Evolutionary conservation across 2,797 vertebrate genomes (phyloP).

Genomic region (Paedocypris micromegethes): DNA sequence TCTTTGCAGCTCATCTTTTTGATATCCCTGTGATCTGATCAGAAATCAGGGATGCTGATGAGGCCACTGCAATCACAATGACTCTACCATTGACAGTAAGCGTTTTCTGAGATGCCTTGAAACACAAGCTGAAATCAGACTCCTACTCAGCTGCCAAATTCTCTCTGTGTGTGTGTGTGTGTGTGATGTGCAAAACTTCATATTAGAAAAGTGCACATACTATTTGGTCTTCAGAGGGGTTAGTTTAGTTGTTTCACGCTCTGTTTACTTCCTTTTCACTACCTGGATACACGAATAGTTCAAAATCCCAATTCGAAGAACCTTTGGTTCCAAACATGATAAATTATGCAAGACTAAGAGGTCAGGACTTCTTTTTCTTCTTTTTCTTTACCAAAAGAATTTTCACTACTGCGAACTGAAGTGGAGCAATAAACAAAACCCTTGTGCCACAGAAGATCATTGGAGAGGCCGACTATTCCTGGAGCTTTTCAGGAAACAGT

Average conservation of each 20-base stretch:
- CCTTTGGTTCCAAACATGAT: slow-evolving; percentile 25
- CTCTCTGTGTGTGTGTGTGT: background rate
- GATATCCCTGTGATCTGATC: slow-evolving; percentile 16
- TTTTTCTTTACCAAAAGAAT: slow-evolving; percentile 16
- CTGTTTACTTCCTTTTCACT: slow-evolving; percentile 10
- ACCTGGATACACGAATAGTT: slow-evolving; percentile 33
- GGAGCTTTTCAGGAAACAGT: slow-evolving; percentile 42
- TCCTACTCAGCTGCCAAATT: slow-evolving; percentile 20
- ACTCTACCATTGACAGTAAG: slow-evolving; percentile 24
- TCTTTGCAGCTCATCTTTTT: slow-evolving; percentile 1
- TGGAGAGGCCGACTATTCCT: slow-evolving; percentile 22
- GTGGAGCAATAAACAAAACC: slow-evolving; percentile 40
- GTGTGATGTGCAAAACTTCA: background rate
- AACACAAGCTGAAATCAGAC: slow-evolving; percentile 33
- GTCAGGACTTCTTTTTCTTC: slow-evolving; percentile 9
- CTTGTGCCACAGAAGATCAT: slow-evolving; percentile 34
- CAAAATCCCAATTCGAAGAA: slow-evolving; percentile 32
- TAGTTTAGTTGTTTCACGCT: slow-evolving; percentile 33
- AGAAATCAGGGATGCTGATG: slow-evolving; percentile 36
- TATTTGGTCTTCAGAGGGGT: background rate
- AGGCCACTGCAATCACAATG: slow-evolving; percentile 33
- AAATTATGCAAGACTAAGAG: slow-evolving; percentile 26
- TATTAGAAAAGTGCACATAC: no score
- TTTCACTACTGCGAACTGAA: slow-evolving; percentile 37
- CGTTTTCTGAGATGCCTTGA: slow-evolving; percentile 1